These are phyloP conservation scores for Adelphocoris suturalis DNA, from an alignment of 2,888 invertebrate species.

Conservation along the genomic window DNA sequence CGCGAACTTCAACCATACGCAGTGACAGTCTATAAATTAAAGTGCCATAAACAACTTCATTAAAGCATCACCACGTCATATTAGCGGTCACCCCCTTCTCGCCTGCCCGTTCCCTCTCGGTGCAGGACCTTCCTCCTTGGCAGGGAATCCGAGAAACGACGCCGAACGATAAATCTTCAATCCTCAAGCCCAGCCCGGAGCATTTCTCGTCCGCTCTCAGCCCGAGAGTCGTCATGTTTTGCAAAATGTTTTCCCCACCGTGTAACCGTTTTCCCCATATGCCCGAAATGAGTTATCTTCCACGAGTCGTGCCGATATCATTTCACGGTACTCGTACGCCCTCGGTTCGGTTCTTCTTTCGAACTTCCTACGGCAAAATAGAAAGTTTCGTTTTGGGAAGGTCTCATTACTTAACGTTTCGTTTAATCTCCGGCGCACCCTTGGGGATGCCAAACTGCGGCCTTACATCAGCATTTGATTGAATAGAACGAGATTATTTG, in stretches of 20 bases:
- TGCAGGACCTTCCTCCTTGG: background rate
- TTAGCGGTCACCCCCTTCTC: constrained; percentile 47
- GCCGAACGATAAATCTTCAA: constrained; percentile 22
- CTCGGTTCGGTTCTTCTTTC: background rate
- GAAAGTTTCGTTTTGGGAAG: constrained; percentile 10
- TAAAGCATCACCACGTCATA: constrained; percentile 69
- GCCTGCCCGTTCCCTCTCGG: background rate
- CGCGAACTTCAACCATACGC: constrained; percentile 59
- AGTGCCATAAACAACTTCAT: constrained; percentile 69
- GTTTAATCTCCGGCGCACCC: background rate
- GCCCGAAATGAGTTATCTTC: constrained; percentile 26
- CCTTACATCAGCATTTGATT: too few species aligned
- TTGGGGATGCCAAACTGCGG: background rate
- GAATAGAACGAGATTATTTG: too few species aligned
- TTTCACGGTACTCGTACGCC: constrained; percentile 11
- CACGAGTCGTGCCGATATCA: constrained; percentile 22
- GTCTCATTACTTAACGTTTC: background rate
- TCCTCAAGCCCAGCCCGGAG: constrained; percentile 10
- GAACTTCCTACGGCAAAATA: constrained; percentile 13
- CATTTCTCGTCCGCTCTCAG: constrained; percentile 5
- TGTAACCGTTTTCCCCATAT: constrained; percentile 10
- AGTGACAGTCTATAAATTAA: constrained; percentile 69
- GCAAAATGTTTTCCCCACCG: background rate
- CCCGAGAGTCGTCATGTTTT: constrained; percentile 33
- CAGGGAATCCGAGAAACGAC: constrained; percentile 18